A percentile compares a stretch with the other conserved stretches of the same genome.
Conservation (phyloP, 2,888 invertebrate genomes). For the Tenthredo notha region DNA sequence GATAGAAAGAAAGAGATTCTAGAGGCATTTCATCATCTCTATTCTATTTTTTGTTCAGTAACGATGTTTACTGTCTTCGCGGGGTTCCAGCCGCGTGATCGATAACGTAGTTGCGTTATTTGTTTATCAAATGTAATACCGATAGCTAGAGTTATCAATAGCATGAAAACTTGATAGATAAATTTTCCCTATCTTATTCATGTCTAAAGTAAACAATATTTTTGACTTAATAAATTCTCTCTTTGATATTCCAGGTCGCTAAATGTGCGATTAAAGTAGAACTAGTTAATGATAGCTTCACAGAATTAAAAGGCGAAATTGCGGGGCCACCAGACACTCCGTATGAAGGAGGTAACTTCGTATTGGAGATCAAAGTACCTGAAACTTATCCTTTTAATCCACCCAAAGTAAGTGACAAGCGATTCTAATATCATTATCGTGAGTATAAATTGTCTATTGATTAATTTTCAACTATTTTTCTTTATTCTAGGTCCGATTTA, state of each 20-base stretch:
- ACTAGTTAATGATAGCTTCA: slow-evolving; percentile 93
- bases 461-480: slow-evolving; percentile 20
- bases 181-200: not conserved
- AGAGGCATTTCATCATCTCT: not conserved
- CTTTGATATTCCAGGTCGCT: slow-evolving; percentile 83
- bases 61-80: slow-evolving; percentile 5
- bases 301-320: slow-evolving; percentile 95
- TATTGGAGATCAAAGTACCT: slow-evolving; percentile 97
- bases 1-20: not conserved
- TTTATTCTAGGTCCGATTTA: slow-evolving; percentile 91
- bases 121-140: not conserved
- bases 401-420: slow-evolving; percentile 90
- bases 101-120: not conserved
- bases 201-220: not conserved
- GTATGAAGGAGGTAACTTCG: slow-evolving; percentile 97
- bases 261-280: slow-evolving; percentile 94
- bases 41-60: not conserved
- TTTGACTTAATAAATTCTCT: slow-evolving; percentile 13
- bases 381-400: slow-evolving; percentile 99
- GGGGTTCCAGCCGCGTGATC: slow-evolving; percentile 4
- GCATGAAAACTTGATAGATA: not conserved
- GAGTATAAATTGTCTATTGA: not conserved
- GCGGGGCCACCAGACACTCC: slow-evolving; percentile 99
- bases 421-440: not conserved
- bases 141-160: not conserved